These are phyloP conservation scores for Yponomeuta evonymella DNA, from an alignment of 2,888 invertebrate genomes.

Conservation along the genomic window DNA sequence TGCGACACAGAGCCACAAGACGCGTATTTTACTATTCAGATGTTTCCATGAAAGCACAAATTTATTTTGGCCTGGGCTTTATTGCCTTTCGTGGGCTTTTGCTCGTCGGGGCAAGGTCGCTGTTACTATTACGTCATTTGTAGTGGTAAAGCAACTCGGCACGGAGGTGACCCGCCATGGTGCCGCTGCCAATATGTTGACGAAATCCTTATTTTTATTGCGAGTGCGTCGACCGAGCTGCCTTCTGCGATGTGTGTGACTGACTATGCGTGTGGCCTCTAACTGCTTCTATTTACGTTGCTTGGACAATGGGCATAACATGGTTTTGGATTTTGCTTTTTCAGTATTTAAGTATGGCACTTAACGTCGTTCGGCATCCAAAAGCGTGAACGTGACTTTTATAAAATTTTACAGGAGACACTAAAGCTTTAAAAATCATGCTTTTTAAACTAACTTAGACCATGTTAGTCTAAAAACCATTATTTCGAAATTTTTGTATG, in stretches of 20 bases:
- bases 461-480: too few species aligned
- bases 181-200: constrained; percentile 69
- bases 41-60: background rate
- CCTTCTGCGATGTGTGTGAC: constrained; percentile 34
- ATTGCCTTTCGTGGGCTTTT: background rate
- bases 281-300: constrained; percentile 34
- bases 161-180: constrained; percentile 59
- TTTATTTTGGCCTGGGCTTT: background rate
- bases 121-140: constrained; percentile 25
- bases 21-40: background rate
- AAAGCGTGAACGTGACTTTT: too few species aligned
- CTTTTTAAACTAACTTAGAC: too few species aligned
- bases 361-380: too few species aligned
- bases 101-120: constrained; percentile 24
- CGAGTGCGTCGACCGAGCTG: constrained; percentile 69
- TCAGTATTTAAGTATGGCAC: too few species aligned
- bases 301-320: constrained; percentile 22
- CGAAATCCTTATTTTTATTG: constrained; percentile 75
- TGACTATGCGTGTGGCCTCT: constrained; percentile 65
- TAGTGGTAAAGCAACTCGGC: constrained; percentile 36
- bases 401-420: too few species aligned
- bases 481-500: too few species aligned
- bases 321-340: background rate
- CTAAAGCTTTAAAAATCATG: too few species aligned
- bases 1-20: background rate